A percentile compares a stretch with the other conserved stretches of the same genome.
Conservation (phyloP, 1,140 invertebrate species). For the Ostrea denselamellosa region DNA sequence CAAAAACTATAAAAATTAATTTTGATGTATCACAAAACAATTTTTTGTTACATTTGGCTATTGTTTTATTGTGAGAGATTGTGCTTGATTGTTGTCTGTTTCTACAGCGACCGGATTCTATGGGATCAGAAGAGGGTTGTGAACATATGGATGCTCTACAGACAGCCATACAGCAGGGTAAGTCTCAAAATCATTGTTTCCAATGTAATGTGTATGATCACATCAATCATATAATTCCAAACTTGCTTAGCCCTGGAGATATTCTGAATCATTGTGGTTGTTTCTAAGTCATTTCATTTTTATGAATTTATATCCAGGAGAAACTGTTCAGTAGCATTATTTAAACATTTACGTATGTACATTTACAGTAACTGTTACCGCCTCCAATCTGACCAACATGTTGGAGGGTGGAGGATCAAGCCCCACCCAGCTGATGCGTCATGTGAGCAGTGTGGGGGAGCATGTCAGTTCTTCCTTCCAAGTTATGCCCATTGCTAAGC, state of each 20-base stretch:
- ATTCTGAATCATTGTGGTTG: neutral
- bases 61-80: neutral
- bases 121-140: constrained; percentile 48
- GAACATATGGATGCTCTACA: constrained; percentile 57
- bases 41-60: neutral
- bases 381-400: constrained; percentile 84
- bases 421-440: constrained; percentile 89
- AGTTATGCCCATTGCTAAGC: constrained; percentile 90
- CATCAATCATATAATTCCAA: neutral
- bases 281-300: constrained; percentile 37
- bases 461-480: constrained; percentile 90
- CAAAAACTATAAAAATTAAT: too few species aligned
- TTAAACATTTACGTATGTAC: too few species aligned
- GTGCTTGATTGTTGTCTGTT: neutral
- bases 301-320: too few species aligned
- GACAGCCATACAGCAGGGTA: constrained; percentile 57
- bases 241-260: neutral
- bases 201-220: too few species aligned
- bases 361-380: constrained; percentile 74
- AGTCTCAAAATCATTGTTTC: neutral
- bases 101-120: constrained; percentile 45
- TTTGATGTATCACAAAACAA: too few species aligned
- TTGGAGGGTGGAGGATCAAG: constrained; percentile 82
- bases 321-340: too few species aligned
- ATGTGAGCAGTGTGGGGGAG: constrained; percentile 94